phyloP scores from a whole-genome alignment of 1,140 invertebrate species.

The Uloborus diversus region DNA sequence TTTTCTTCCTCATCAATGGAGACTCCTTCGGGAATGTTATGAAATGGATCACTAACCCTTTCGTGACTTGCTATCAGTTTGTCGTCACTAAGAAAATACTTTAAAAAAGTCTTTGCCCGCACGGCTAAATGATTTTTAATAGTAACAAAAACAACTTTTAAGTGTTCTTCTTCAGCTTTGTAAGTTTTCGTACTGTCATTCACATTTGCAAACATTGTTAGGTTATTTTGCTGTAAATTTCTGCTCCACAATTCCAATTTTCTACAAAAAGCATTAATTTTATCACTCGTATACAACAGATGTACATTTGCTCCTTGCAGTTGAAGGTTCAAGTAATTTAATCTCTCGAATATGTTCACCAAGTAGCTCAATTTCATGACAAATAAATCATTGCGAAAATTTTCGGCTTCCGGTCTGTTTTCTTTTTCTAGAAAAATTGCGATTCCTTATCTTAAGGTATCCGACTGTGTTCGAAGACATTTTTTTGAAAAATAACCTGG shows the following conservation, averaged over 20 bases:
- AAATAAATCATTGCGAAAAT: background rate
- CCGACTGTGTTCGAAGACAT: too few species aligned
- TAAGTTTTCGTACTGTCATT: conserved; percentile 10
- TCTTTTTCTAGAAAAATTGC: background rate
- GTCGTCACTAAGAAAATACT: too few species aligned
- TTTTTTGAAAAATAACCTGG: too few species aligned
- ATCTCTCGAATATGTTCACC: background rate
- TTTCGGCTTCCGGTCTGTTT: conserved; percentile 4
- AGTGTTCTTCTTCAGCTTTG: conserved; percentile 2
- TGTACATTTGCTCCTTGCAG: background rate
- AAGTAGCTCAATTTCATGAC: conserved; percentile 2
- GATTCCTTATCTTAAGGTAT: background rate
- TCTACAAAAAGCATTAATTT: conserved; percentile 11
- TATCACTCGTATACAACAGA: conserved; percentile 1
- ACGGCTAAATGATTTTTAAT: too few species aligned
- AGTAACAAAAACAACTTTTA: too few species aligned
- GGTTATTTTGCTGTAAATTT: conserved; percentile 13
- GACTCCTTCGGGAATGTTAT: background rate
- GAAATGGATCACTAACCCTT: background rate
- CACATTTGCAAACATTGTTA: conserved; percentile 15
- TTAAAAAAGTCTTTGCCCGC: too few species aligned
- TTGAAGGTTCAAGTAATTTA: background rate
- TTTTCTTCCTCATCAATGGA: background rate
- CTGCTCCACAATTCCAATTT: conserved; percentile 6
- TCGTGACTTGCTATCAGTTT: too few species aligned